Evolutionary conservation across 1,140 invertebrate species (phyloP).

Genomic region (Brachionus rotundiformis): DNA sequence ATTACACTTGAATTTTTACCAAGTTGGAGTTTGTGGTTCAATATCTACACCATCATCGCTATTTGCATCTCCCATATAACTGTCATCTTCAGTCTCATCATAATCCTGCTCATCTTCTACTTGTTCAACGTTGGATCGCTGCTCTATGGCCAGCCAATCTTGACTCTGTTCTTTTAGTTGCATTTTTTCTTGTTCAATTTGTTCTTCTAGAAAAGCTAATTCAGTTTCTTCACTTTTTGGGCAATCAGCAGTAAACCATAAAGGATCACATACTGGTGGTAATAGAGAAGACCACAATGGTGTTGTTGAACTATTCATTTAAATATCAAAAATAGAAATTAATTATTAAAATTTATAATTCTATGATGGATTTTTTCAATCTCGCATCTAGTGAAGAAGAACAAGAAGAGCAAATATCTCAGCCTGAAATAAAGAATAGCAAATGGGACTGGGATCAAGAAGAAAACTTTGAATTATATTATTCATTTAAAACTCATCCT

Average conservation of each 20-base stretch:
- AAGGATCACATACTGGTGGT: constrained; percentile 38
- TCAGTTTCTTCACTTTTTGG: constrained; percentile 43
- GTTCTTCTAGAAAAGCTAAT: constrained; percentile 39
- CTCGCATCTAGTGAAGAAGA: constrained; percentile 37
- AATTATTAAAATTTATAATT: constrained; percentile 5
- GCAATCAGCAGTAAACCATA: constrained; percentile 49
- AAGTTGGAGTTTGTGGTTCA: constrained; percentile 40
- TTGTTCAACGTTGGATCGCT: constrained; percentile 21
- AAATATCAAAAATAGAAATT: not conserved
- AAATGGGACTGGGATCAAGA: constrained; percentile 40
- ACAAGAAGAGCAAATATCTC: not conserved
- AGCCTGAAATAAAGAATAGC: not conserved
- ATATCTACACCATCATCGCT: constrained; percentile 31
- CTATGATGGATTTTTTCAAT: constrained; percentile 40
- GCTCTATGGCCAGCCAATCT: constrained; percentile 42
- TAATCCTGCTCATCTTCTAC: constrained; percentile 48
- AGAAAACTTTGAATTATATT: constrained; percentile 32
- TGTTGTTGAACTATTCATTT: constrained; percentile 46
- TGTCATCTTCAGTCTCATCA: constrained; percentile 48
- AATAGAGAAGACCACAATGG: constrained; percentile 34
- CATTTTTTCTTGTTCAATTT: constrained; percentile 49
- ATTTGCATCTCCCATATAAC: constrained; percentile 33
- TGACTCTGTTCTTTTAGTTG: constrained; percentile 48
- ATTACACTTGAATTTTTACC: constrained; percentile 13
- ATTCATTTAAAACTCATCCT: constrained; percentile 9